These are phyloP conservation scores for Phalacrocorax brasilianus DNA, from an alignment of 2,113 vertebrate genomes.

Conservation along the genomic window DNA sequence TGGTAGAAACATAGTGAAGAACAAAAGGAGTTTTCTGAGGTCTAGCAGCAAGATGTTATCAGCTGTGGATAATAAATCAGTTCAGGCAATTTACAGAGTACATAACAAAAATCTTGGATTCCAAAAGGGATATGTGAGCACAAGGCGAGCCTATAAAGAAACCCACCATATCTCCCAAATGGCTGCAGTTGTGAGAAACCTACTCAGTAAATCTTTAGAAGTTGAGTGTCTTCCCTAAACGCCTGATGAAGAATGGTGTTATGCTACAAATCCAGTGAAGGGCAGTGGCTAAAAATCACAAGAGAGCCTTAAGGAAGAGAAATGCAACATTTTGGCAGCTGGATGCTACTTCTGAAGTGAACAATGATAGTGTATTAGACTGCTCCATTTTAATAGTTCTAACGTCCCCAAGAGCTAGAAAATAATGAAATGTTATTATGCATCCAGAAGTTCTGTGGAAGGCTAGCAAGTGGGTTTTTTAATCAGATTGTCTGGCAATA, in stretches of 20 bases:
- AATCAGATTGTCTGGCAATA: neutral
- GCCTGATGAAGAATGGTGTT: neutral
- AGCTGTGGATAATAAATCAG: slow-evolving; percentile 30
- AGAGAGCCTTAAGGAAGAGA: neutral
- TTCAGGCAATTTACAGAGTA: neutral
- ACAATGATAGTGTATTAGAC: neutral
- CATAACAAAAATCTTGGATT: neutral
- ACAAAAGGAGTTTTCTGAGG: neutral
- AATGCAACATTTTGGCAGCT: neutral
- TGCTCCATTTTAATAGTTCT: neutral
- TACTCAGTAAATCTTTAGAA: neutral
- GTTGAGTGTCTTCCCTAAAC: neutral
- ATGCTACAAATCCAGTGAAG: neutral
- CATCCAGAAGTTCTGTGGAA: neutral
- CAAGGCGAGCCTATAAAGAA: neutral
- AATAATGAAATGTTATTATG: neutral
- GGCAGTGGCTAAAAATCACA: neutral
- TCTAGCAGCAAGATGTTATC: slow-evolving; percentile 28
- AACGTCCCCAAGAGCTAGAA: neutral
- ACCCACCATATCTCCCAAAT: neutral
- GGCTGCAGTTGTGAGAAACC: neutral
- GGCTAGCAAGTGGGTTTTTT: neutral
- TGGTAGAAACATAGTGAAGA: neutral
- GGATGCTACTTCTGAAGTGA: neutral
- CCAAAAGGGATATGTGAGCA: neutral